These are phyloP conservation scores for Chiroxiphia lanceolata DNA, from an alignment of 2,797 vertebrate genomes.

Conservation along the genomic window DNA sequence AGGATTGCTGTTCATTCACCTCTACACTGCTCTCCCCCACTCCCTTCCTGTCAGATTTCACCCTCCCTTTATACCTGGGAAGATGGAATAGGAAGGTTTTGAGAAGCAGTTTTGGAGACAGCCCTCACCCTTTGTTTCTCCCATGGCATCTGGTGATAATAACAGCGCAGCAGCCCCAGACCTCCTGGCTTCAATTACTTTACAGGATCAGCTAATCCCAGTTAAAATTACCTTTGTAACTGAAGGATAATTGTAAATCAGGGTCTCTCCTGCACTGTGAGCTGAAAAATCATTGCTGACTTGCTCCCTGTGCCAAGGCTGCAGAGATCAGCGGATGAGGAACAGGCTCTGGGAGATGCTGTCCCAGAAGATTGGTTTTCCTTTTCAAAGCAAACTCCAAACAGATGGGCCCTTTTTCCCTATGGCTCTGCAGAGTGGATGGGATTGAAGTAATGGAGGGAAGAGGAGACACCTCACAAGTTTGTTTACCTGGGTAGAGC, in stretches of 20 bases:
- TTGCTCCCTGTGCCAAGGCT: slow-evolving; percentile 20
- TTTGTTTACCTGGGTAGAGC: not conserved
- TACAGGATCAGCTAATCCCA: slow-evolving; percentile 69
- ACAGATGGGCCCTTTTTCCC: slow-evolving; percentile 58
- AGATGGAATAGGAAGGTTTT: slow-evolving; percentile 20
- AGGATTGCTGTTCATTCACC: not conserved
- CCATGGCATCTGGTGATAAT: slow-evolving; percentile 67
- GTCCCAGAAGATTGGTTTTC: slow-evolving; percentile 22
- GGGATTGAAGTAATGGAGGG: not conserved
- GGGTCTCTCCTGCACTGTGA: slow-evolving; percentile 32
- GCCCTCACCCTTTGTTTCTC: slow-evolving; percentile 36
- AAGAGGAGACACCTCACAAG: not conserved
- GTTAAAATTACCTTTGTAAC: slow-evolving; percentile 72
- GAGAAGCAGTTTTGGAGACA: slow-evolving; percentile 31
- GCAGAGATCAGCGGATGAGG: slow-evolving; percentile 38
- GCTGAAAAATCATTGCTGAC: slow-evolving; percentile 37
- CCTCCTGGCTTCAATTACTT: slow-evolving; percentile 70
- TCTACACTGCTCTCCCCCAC: not conserved
- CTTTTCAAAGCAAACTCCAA: slow-evolving; percentile 71
- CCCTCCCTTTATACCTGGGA: slow-evolving; percentile 27
- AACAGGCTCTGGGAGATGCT: slow-evolving; percentile 26
- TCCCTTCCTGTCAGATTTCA: not conserved
- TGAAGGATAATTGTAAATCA: slow-evolving; percentile 62
- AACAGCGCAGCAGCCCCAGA: slow-evolving; percentile 24
- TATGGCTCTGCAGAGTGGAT: not conserved